Evolutionary conservation across 2,113 vertebrate species (phyloP), one percentile per base, ranked within the genome.

Genomic region (Carettochelys insculpta): DNA sequence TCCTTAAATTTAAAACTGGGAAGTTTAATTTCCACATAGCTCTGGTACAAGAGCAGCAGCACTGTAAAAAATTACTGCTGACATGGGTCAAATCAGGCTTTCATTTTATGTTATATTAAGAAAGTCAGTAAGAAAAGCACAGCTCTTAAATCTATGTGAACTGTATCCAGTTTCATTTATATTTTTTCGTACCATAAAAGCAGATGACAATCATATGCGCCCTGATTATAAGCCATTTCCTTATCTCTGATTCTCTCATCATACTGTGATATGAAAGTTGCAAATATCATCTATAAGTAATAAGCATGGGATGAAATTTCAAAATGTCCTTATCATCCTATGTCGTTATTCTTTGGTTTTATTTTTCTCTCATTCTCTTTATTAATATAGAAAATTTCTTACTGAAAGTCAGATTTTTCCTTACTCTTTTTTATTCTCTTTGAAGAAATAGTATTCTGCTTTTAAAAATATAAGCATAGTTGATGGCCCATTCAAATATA

Each of bases 401-500:
- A 90, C 87, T 90, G 82, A 91, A n/a, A 48, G 10, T 34, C 19
- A 11, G 0, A 0, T 50, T 73, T 89, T 88, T 51, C 43, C 87
- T 85, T 47, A 17, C 25, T 8, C 94, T 90, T 84, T 82, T 78
- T 45, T 95, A 82, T 85, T 95, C 84, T 83, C 38, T 90, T 94
- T 94, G 77, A 93, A 95, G 90, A 80, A 90, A 38, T 95, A 77
- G 12, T 61, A 80, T 80, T 91, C 84, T 91, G 58, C 19, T 83
- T 51, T 41, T 51, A 87, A 83, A 92, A 90, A 89, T n/a, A 87
- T 2, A 92, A 86, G 93, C 87, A 75, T 68, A 88, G 54, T 68
- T 83, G 0, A 3, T 54, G 6, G 58, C 83, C 56, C 79, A 83
- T 94, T 83, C 43, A 88, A 92, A 68, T 90, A 90, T 45, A 2